phyloP scores from a whole-genome alignment of 2,113 vertebrate species.

The Oreochromis tanganicae region DNA sequence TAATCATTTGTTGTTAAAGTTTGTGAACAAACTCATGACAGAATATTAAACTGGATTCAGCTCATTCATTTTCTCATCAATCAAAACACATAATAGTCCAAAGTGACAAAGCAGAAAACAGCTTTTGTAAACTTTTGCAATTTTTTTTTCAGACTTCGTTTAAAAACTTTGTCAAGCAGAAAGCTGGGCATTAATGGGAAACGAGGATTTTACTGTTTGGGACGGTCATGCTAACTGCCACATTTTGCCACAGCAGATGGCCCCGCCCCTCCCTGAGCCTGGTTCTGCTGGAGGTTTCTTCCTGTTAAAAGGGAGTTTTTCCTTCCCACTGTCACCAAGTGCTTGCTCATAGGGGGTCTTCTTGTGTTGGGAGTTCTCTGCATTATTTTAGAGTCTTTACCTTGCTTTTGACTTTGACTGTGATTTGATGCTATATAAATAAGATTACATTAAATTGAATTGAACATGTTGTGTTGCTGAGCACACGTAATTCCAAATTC shows the following conservation, averaged over 20 bases:
- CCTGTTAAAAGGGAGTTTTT: neutral
- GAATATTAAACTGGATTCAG: neutral
- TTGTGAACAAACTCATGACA: neutral
- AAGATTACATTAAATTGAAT: neutral
- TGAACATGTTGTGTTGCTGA: neutral
- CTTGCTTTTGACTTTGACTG: neutral
- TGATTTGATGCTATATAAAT: neutral
- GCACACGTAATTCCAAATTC: neutral
- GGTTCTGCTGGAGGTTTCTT: neutral
- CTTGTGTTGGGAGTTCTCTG: neutral
- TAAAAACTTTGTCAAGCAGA: neutral
- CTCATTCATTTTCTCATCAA: neutral
- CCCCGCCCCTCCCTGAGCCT: neutral
- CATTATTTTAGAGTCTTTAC: neutral
- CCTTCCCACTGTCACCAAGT: neutral
- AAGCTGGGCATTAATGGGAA: neutral
- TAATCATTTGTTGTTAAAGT: neutral
- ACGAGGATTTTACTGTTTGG: neutral
- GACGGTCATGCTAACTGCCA: neutral
- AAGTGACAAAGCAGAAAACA: neutral
- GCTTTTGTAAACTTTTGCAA: neutral
- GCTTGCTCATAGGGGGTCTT: neutral
- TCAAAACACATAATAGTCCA: neutral
- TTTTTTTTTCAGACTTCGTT: neutral
- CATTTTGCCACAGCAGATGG: neutral